Base-by-base conservation (phyloP, 2,888 invertebrate genomes). In the Seira ritae region DNA sequence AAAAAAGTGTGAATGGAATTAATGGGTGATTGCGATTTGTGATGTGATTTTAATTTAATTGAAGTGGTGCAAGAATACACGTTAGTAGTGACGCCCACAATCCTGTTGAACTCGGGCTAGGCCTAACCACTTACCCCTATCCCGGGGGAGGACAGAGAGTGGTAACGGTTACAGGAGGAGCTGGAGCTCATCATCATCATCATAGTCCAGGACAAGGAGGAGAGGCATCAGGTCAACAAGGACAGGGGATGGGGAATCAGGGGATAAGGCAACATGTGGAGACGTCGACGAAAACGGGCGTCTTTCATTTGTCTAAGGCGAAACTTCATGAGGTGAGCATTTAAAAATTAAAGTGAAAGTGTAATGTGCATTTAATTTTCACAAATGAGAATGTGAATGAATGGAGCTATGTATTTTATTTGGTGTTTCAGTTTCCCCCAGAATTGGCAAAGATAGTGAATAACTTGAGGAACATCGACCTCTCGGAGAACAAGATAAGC, bases 271-370 rank as follows among this genome's bases (percentile, higher is more conserved):
- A 96, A 90, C 98, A 98, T 91, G 94, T 97, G 90, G 97, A 98
- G 90, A 98, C 96, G 76, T 98, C 98, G 15, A 95, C 96, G 89
- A 98, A 98, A 92, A 99, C 98, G 20, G 98, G 98, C 17, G 95
- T 97, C 46, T 92, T 98, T 84, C 97, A 97, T 91, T 92, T 99
- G 86, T 95, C 96, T 1, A 94, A 95, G 89, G 93, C 94, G 80
- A 96, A 95, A 89, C 92, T 99, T 75, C 96, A 96, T 88, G 95
- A 95, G 90, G 92, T 92, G 89, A 70, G 20, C 55, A n/a, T n/a
- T n/a, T n/a, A n/a, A n/a, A n/a, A n/a, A n/a, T n/a, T 42, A 15
- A 55, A 68, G 42, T 71, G 22, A 42, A 0, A 22, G 15, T 70
- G 42, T 60, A 66, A 46, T 71, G 66, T 50, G 62, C 2, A 67